Evolutionary conservation across 2,113 vertebrate genomes (phyloP).

Genomic region (Phrynosoma blainvillii): DNA sequence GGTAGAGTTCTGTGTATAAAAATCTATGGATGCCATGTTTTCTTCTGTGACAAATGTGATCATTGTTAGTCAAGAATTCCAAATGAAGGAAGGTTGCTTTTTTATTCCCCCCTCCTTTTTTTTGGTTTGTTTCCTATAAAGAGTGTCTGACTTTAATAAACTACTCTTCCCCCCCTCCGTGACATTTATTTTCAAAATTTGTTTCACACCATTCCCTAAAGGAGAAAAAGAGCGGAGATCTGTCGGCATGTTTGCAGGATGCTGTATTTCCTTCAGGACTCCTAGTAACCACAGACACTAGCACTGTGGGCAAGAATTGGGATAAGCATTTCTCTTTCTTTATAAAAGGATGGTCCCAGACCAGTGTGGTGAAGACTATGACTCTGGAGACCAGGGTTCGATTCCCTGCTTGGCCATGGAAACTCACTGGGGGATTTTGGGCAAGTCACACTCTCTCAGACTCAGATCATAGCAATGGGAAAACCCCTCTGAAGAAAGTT

Average conservation of each 20-base stretch:
- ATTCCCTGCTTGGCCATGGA: no score
- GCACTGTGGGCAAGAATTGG: not conserved
- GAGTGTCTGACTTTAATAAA: slow-evolving; percentile 69
- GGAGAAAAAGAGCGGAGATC: not conserved
- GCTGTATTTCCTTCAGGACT: no score
- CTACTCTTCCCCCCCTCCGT: slow-evolving; percentile 35
- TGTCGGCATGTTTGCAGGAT: not conserved
- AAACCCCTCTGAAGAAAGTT: no score
- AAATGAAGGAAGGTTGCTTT: slow-evolving; percentile 75
- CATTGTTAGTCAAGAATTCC: slow-evolving; percentile 77
- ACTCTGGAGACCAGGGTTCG: no score
- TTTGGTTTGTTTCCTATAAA: slow-evolving; percentile 57
- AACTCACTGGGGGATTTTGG: no score
- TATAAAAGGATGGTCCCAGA: no score
- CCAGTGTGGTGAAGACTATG: no score
- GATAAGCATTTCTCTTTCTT: no score
- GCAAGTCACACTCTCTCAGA: no score
- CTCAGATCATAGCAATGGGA: no score
- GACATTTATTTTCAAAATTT: not conserved
- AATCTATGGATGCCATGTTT: slow-evolving; percentile 86
- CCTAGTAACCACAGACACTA: not conserved
- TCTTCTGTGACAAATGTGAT: slow-evolving; percentile 85
- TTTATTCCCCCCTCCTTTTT: slow-evolving; percentile 43
- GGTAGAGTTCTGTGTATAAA: slow-evolving; percentile 83
- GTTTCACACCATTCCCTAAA: not conserved